Base-by-base conservation (phyloP, 2,888 invertebrate genomes). In the Branchellion lobata region DNA sequence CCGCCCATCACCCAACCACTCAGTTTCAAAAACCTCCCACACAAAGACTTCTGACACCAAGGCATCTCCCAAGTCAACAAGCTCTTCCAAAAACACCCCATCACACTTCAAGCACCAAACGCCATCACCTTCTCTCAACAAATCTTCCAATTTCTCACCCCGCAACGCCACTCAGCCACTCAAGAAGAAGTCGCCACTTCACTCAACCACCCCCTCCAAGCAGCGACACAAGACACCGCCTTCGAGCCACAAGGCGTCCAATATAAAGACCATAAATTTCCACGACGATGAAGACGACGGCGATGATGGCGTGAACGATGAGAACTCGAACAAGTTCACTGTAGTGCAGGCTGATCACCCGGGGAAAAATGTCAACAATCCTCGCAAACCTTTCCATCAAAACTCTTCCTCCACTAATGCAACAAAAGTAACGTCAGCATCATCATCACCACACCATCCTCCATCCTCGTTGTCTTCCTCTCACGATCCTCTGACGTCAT, bases 171-270 rank as follows among this genome's bases (percentile, higher is more conserved):
- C n/a, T n/a, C n/a, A n/a, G n/a, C n/a, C n/a, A n/a, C n/a, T 14
- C 40, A 40, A 40, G 40, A 40, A 40, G 14, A 8, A 40, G 5
- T 40, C 40, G 5, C 40, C 65, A 29, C 65, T 65, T 21, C n/a
- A n/a, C n/a, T 11, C 65, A 5, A 65, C 5, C 5, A 27, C 21
- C n/a, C 21, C 65, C 8, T 21, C 65, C 3, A n/a, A 65, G 21
- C 65, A 65, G 21, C 65, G 21, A 65, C 65, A 65, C 65, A 65
- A 65, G 29, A 29, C n/a, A 29, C 65, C n/a, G n/a, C n/a, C n/a
- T n/a, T n/a, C n/a, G n/a, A n/a, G n/a, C n/a, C n/a, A 65, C 5
- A n/a, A 65, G 8, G 27, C 5, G 8, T 65, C 65, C 65, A 29
- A 29, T 11, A n/a, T 65, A n/a, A 65, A 65, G 21, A 65, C 65